A percentile compares a stretch with the other conserved stretches of the same genome.
Conservation (phyloP, 1,140 invertebrate genomes). For the Trinorchestia longiramus region DNA sequence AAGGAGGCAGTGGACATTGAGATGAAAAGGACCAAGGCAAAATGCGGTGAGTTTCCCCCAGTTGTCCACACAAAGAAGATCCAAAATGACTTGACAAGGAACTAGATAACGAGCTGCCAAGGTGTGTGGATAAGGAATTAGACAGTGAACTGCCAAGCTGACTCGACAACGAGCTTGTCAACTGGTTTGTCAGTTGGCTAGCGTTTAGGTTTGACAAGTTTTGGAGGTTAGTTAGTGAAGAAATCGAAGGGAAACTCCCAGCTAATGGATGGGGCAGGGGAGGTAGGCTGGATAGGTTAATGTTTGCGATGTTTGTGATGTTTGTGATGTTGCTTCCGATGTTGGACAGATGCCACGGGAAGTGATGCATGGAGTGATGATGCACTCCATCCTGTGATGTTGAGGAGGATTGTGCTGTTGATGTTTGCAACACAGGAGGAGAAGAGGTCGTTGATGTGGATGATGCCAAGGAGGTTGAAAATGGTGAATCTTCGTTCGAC, state of each 20-base stretch:
- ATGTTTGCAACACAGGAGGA: neutral
- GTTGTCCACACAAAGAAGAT: neutral
- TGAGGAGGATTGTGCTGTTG: conserved; percentile 7
- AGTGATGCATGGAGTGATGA: conserved; percentile 6
- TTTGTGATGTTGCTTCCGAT: conserved; percentile 32
- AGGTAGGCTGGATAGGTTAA: conserved; percentile 21
- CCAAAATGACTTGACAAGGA: conserved; percentile 27
- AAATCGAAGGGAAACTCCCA: conserved; percentile 13
- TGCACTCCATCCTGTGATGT: neutral
- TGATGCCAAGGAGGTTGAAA: neutral
- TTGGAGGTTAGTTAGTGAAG: neutral
- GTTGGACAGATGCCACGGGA: conserved; percentile 36
- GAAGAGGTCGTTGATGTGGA: neutral
- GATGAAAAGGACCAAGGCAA: conserved; percentile 65
- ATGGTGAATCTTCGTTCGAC: neutral
- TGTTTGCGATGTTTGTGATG: conserved; percentile 41
- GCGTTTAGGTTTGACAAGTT: conserved; percentile 22
- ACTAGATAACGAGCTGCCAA: conserved; percentile 28
- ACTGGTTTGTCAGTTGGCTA: conserved; percentile 29
- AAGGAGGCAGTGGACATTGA: conserved; percentile 40
- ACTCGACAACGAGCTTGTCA: conserved; percentile 17
- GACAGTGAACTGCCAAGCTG: conserved; percentile 23
- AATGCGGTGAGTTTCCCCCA: conserved; percentile 21
- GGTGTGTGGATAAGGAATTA: neutral
- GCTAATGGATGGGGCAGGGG: neutral